These are phyloP conservation scores for Theonella swinhoei DNA, from an alignment of 37 sponge, comb jelly and placozoan species.

Conservation along the genomic window DNA sequence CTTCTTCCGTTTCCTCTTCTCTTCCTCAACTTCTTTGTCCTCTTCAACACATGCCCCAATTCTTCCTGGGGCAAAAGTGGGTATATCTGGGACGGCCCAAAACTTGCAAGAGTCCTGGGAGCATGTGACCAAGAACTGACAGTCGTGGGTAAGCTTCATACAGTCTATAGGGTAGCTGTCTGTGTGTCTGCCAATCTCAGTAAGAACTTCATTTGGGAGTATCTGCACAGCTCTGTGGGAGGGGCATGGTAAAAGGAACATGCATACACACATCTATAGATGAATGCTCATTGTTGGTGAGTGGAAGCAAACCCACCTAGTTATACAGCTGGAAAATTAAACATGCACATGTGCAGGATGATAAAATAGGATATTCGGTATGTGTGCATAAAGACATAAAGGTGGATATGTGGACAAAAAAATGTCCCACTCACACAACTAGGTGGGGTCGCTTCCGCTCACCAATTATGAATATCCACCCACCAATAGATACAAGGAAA, in stretches of 20 bases:
- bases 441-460: too few species aligned
- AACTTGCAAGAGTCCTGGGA: constrained; percentile 63
- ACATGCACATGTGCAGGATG: not conserved
- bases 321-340: not conserved
- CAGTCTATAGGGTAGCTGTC: constrained; percentile 56
- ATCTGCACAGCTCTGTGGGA: constrained; percentile 66
- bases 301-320: too few species aligned
- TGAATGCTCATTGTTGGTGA: too few species aligned
- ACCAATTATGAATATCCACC: too few species aligned
- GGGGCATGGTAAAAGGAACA: not conserved
- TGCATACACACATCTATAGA: too few species aligned
- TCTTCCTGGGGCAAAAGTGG: constrained; percentile 8
- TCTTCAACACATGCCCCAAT: not conserved
- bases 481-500: too few species aligned
- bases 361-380: not conserved
- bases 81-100: constrained; percentile 51
- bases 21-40: constrained; percentile 16
- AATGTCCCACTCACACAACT: too few species aligned
- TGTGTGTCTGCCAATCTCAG: constrained; percentile 45
- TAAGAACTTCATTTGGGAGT: constrained; percentile 55
- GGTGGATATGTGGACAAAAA: not conserved
- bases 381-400: not conserved
- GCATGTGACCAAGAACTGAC: constrained; percentile 48
- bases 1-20: constrained; percentile 24
- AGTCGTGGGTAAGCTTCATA: constrained; percentile 57